Conservation (phyloP, 1,140 invertebrate genomes). For the Zaprionus capensis region DNA sequence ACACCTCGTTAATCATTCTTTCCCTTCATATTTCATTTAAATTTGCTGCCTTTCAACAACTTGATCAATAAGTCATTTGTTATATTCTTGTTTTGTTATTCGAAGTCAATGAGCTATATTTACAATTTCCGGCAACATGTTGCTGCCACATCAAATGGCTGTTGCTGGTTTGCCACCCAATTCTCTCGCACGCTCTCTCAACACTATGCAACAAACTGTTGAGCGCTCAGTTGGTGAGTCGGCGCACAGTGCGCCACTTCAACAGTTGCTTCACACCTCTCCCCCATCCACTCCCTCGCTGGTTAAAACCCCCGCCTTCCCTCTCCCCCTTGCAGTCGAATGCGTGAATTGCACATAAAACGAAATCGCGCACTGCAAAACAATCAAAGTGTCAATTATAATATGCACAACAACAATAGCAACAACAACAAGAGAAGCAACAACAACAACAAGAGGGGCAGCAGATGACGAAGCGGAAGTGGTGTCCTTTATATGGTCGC, state of each 20-base stretch:
- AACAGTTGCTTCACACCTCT: conserved; percentile 57
- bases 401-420: conserved; percentile 54
- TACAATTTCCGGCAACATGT: conserved; percentile 37
- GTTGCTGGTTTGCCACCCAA: background rate
- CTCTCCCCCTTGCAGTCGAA: conserved; percentile 19
- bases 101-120: background rate
- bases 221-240: conserved; percentile 73
- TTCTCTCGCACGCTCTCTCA: background rate
- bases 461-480: background rate
- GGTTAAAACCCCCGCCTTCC: background rate
- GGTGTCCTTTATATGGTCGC: conserved; percentile 9
- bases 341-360: conserved; percentile 67
- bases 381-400: conserved; percentile 79
- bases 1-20: background rate
- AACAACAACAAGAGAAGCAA: background rate
- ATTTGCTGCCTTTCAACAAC: background rate
- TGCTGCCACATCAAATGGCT: conserved; percentile 34
- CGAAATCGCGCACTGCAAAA: conserved; percentile 67
- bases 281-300: background rate
- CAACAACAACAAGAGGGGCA: background rate
- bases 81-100: background rate
- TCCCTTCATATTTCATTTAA: background rate
- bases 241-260: conserved; percentile 60
- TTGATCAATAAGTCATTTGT: background rate
- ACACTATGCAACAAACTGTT: conserved; percentile 72